Base-by-base conservation (phyloP, 2,888 invertebrate genomes). In the Aplocera efformata region DNA sequence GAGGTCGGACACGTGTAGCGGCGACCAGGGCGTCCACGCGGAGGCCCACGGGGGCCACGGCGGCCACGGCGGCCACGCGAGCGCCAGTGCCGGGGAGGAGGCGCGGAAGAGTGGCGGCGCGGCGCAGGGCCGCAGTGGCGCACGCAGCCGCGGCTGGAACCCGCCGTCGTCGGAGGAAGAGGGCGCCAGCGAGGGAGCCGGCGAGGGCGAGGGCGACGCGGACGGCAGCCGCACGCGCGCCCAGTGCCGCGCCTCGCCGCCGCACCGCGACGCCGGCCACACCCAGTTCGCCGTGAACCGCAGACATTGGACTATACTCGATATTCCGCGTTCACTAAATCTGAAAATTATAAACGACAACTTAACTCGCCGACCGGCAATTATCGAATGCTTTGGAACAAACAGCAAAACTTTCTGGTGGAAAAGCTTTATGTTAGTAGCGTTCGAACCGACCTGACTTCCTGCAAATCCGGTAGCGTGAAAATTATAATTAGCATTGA, bases 311-410 rank as follows among this genome's bases (percentile, higher is more conserved):
- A 91, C 94, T 92, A 96, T 88, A 95, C 95, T 94, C 94, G 96
- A 94, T 96, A 96, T 93, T 96, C 96, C 91, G 95, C 95, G 92
- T 94, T 94, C 93, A 93, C 95, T 94, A 94, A 93, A 92, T 95
- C 95, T 96, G 90, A 11, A 42, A 32, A 54, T 66, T 30, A 30
- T 32, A 39, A 37, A 27, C 17, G 33, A 38, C 5, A n/a, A 6
- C 3, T 10, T 24, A 23, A 1, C 4, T 27, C 13, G 2, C 1
- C 13, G 10, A 32, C 1, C 20, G 3, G 9, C 9, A 17, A 1
- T 26, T n/a, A 26, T 26, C 9, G n/a, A 8, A 27, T 11, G 2
- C 7, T 22, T 7, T 10, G 8, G 9, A 7, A 7, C 9, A 7
- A 20, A 10, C 1, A n/a, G n/a, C n/a, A n/a, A 10, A 27, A 1